Conservation (phyloP, 2,888 invertebrate genomes). For the Sericinus montela region DNA sequence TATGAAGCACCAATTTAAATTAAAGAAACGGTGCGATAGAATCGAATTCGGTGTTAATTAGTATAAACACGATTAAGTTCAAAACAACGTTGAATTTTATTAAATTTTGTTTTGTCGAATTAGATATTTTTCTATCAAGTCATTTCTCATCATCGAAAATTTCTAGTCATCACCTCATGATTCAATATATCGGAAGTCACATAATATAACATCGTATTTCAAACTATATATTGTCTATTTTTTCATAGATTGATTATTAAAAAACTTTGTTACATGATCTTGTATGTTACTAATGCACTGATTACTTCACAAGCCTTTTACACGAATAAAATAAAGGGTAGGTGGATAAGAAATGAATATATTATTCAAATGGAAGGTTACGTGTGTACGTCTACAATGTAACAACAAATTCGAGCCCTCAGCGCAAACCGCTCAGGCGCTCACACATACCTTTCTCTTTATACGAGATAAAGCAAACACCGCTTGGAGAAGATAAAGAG, state of each 20-base stretch:
- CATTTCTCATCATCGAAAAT: too few species aligned
- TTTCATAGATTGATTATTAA: too few species aligned
- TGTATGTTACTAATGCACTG: too few species aligned
- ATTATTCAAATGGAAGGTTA: not conserved
- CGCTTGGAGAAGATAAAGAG: slow-evolving; percentile 73
- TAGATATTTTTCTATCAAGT: too few species aligned
- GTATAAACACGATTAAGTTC: slow-evolving; percentile 9
- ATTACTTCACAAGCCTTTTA: too few species aligned
- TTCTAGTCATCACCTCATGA: too few species aligned
- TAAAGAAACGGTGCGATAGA: slow-evolving; percentile 40
- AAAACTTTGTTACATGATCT: too few species aligned
- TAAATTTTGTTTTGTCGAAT: too few species aligned
- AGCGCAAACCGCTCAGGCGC: slow-evolving; percentile 44
- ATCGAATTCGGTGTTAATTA: slow-evolving; percentile 22
- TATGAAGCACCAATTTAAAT: slow-evolving; percentile 43
- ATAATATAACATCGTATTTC: too few species aligned
- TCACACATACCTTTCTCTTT: slow-evolving; percentile 58
- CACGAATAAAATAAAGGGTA: not conserved
- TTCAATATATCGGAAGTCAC: too few species aligned
- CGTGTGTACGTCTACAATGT: slow-evolving; percentile 6
- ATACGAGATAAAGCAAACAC: slow-evolving; percentile 75
- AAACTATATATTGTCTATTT: too few species aligned
- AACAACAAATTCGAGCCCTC: slow-evolving; percentile 10
- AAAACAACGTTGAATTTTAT: slow-evolving; percentile 3
- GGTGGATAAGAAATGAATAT: not conserved